Percentiles rank a stretch among this genome's conserved stretches.
These are phyloP conservation scores for Dryomyza anilis DNA, from an alignment of 2,888 invertebrate genomes.

Conservation along the genomic window DNA sequence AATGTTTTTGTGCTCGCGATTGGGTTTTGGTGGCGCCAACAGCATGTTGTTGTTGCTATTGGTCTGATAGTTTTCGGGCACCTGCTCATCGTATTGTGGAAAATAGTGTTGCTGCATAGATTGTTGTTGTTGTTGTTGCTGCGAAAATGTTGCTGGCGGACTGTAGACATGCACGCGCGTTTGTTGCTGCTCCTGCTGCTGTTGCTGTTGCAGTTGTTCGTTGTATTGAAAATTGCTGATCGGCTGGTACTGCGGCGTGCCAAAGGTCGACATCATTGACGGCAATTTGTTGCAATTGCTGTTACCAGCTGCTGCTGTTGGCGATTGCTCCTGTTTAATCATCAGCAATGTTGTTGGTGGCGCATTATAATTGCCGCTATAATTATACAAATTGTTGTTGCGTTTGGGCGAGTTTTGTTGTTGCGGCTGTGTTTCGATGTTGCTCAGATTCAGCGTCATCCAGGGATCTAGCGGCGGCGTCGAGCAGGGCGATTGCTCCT, in stretches of 20 bases:
- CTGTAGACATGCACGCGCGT: constrained; percentile 29
- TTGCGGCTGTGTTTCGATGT: constrained; percentile 30
- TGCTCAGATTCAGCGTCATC: constrained; percentile 53
- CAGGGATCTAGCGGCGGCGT: constrained; percentile 61
- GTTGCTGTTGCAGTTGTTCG: constrained; percentile 31
- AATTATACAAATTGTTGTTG: constrained; percentile 39
- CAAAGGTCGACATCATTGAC: constrained; percentile 58
- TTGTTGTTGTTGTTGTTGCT: constrained; percentile 11
- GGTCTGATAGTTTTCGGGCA: constrained; percentile 53
- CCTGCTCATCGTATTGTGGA: constrained; percentile 44
- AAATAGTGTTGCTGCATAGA: constrained; percentile 25
- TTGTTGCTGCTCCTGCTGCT: constrained; percentile 35
- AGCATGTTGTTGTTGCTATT: constrained; percentile 43
- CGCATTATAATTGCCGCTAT: not conserved
- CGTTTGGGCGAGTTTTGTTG: constrained; percentile 45
- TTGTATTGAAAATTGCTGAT: constrained; percentile 27
- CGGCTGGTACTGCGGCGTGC: constrained; percentile 51
- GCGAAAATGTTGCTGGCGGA: constrained; percentile 20
- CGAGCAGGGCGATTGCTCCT: constrained; percentile 61
- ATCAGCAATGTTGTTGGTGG: not conserved
- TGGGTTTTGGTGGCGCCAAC: constrained; percentile 50
- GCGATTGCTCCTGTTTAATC: constrained; percentile 30
- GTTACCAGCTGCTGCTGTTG: constrained; percentile 18
- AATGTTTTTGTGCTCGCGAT: constrained; percentile 59
- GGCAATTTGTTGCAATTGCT: constrained; percentile 48